Percentiles rank a stretch among this genome's conserved stretches.
These are phyloP conservation scores for Mirza zaza DNA, from an alignment of 2,113 vertebrate genomes.

Conservation along the genomic window DNA sequence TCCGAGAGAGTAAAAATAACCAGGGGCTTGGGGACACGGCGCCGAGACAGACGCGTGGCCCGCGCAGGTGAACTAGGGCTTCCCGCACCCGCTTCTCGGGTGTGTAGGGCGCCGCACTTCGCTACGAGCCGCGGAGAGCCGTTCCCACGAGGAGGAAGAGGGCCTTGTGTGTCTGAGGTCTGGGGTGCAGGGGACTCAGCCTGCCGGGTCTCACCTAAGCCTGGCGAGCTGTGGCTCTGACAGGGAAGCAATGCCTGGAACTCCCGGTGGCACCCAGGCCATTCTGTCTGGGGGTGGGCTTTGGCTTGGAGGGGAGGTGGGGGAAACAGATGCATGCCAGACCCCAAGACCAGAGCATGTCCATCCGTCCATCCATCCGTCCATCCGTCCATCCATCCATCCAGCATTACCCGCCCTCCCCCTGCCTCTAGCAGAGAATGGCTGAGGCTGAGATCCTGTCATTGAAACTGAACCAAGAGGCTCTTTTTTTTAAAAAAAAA, in stretches of 20 bases:
- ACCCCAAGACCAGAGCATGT: neutral
- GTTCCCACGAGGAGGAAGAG: neutral
- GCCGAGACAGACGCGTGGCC: constrained; percentile 86
- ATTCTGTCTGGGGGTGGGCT: neutral
- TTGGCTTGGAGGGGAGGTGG: neutral
- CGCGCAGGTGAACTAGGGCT: constrained; percentile 90
- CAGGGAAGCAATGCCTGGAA: neutral
- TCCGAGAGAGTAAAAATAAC: constrained; percentile 95
- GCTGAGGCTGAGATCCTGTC: neutral
- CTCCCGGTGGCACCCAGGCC: neutral
- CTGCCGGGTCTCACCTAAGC: neutral
- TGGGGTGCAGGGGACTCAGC: neutral
- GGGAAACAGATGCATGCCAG: neutral
- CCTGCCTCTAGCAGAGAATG: neutral
- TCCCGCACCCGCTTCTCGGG: constrained; percentile 75
- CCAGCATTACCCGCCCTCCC: neutral
- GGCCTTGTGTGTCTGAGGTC: neutral
- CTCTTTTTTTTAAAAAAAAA: neutral
- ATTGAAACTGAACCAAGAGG: neutral
- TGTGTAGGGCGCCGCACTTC: constrained; percentile 50
- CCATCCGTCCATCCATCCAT: too few species aligned
- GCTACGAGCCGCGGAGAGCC: neutral
- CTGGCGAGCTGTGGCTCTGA: neutral
- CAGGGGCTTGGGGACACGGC: constrained; percentile 87
- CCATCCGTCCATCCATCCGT: neutral